A percentile compares a stretch with the other conserved stretches of the same genome.
phyloP scores from a whole-genome alignment of 2,797 vertebrate species.

The Bradypus variegatus region DNA sequence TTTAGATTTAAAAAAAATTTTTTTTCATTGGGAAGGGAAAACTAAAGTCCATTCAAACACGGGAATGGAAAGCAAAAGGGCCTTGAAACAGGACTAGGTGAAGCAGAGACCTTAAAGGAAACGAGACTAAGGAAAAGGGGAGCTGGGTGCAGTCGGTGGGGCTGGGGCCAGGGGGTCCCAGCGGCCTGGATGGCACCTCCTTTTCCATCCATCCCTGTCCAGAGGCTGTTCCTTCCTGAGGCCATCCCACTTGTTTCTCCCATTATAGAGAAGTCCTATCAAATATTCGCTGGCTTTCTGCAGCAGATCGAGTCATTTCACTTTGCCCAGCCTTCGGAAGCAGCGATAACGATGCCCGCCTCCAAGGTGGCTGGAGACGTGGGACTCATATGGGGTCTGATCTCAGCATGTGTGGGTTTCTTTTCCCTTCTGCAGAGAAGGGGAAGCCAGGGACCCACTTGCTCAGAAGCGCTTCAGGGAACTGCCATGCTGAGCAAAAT shows the following conservation, averaged over 20 bases:
- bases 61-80: background rate
- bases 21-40: background rate
- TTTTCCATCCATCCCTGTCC: background rate
- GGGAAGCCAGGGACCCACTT: background rate
- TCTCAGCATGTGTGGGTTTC: accelerated
- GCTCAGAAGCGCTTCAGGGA: background rate
- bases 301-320: background rate
- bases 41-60: background rate
- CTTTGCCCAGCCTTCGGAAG: background rate
- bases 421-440: background rate
- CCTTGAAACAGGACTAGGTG: background rate
- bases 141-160: no score
- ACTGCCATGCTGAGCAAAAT: background rate
- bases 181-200: background rate
- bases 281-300: background rate
- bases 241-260: background rate
- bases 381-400: accelerated
- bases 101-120: background rate
- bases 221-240: background rate
- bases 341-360: accelerated
- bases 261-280: background rate
- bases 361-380: background rate
- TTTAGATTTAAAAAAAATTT: background rate
- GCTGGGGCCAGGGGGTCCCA: background rate
- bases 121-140: no score